These are phyloP conservation scores for Percopsis transmontana DNA, from an alignment of 2,113 vertebrate species.

Conservation along the genomic window DNA sequence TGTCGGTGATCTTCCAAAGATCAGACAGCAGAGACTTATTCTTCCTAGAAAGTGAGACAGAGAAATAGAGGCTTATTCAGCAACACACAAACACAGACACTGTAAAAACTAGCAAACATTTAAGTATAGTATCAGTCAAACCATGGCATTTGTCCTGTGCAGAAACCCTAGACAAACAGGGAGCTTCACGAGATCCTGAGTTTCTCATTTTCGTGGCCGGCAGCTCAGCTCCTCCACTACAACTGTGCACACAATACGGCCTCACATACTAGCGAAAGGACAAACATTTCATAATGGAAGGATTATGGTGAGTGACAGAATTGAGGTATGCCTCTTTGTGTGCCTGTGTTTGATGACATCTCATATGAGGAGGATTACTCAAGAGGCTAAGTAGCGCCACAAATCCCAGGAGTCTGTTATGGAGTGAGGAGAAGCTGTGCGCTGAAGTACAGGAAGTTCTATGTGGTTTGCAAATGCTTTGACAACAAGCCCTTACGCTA, in stretches of 20 bases:
- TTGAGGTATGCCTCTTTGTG: conserved; percentile 2
- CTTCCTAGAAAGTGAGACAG: conserved; percentile 60
- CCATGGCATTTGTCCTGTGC: background rate
- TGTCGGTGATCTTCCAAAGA: conserved; percentile 73
- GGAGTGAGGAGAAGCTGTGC: conserved; percentile 15
- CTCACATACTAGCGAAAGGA: conserved; percentile 30
- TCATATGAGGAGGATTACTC: conserved; percentile 64
- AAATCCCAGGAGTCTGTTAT: conserved; percentile 43
- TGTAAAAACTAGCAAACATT: background rate
- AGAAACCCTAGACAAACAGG: background rate
- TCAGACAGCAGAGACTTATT: conserved; percentile 70
- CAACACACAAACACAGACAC: background rate
- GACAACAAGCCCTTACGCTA: background rate
- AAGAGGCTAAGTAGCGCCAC: conserved; percentile 38
- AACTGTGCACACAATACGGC: conserved; percentile 36
- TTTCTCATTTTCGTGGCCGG: conserved; percentile 19
- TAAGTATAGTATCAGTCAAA: conserved; percentile 1
- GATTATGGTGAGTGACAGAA: conserved; percentile 54
- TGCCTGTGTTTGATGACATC: conserved; percentile 36
- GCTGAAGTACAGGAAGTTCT: conserved; percentile 33
- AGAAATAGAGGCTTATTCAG: background rate
- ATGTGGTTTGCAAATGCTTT: conserved; percentile 5
- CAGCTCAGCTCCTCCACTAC: conserved; percentile 26
- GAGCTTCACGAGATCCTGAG: conserved; percentile 30
- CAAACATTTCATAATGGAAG: conserved; percentile 67